Evolutionary conservation across 2,113 vertebrate genomes (phyloP).

Genomic region (Aegithalos caudatus): DNA sequence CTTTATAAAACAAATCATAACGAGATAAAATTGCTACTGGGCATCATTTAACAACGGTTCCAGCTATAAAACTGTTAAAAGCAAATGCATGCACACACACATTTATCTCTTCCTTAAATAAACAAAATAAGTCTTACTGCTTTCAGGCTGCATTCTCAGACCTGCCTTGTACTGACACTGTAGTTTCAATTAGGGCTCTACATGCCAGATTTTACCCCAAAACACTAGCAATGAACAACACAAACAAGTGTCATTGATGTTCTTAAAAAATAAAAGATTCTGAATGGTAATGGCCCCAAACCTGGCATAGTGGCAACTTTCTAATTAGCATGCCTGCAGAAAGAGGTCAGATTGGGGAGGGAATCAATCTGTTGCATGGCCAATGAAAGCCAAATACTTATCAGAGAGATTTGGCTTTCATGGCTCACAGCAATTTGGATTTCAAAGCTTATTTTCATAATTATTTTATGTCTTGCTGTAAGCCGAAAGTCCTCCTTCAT

Average conservation of each 20-base stretch:
- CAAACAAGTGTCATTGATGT: conserved; percentile 30
- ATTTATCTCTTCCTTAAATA: conserved; percentile 35
- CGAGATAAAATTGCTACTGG: conserved; percentile 21
- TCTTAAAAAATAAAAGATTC: conserved; percentile 55
- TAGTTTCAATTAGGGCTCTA: neutral
- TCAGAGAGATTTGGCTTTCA: neutral
- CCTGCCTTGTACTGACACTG: neutral
- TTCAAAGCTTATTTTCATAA: neutral
- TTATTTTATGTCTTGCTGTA: neutral
- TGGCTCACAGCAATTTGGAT: neutral
- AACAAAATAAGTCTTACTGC: neutral
- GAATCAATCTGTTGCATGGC: neutral
- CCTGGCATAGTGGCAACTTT: neutral
- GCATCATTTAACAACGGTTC: neutral
- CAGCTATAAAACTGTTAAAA: conserved; percentile 11
- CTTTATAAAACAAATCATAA: conserved; percentile 15
- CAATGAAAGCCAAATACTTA: neutral
- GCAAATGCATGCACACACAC: conserved; percentile 17
- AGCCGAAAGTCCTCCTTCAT: neutral
- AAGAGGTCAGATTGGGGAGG: neutral
- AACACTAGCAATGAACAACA: conserved; percentile 33
- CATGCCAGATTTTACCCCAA: conserved; percentile 32
- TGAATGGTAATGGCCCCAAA: conserved; percentile 42
- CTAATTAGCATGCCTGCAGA: neutral
- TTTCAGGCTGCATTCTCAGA: conserved; percentile 20